These are phyloP conservation scores for Tachyglossus aculeatus DNA, from an alignment of 2,797 vertebrate species.

Conservation along the genomic window DNA sequence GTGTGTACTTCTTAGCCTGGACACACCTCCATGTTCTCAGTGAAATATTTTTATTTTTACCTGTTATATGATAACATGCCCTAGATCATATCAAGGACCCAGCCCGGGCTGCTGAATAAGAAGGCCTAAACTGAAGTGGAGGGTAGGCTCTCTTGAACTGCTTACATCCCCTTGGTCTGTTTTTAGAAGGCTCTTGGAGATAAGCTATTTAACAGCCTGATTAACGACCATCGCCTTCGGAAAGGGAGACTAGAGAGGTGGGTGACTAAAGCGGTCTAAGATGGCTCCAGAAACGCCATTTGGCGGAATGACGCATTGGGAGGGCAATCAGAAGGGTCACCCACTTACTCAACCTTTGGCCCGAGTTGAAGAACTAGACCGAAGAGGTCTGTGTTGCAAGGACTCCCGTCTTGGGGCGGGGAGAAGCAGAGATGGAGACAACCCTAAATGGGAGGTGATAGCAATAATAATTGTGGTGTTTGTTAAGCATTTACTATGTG, in stretches of 20 bases:
- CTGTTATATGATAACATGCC: constrained; percentile 25
- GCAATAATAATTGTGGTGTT: too few species aligned
- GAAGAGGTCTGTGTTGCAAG: too few species aligned
- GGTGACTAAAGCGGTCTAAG: too few species aligned
- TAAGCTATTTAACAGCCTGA: constrained; percentile 51
- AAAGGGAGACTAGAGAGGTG: constrained; percentile 16
- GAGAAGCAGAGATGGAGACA: too few species aligned
- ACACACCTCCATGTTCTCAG: constrained; percentile 26
- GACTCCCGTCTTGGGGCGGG: too few species aligned
- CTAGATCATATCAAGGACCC: constrained; percentile 1
- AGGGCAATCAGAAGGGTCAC: too few species aligned
- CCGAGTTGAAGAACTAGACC: too few species aligned
- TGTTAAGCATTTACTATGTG: too few species aligned
- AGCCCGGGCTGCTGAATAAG: background rate
- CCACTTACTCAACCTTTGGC: too few species aligned
- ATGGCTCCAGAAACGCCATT: too few species aligned
- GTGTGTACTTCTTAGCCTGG: constrained; percentile 47
- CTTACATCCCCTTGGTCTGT: constrained; percentile 60
- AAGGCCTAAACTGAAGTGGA: constrained; percentile 19
- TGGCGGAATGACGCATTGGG: too few species aligned
- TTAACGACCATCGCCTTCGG: background rate
- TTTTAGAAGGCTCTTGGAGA: constrained; percentile 74
- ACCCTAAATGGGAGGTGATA: too few species aligned
- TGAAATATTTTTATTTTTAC: constrained; percentile 42
- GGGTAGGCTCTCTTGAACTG: constrained; percentile 42